A percentile compares a stretch with the other conserved stretches of the same genome.
Evolutionary conservation across 1,140 invertebrate species (phyloP).

Genomic region (Pseudomyrmex cubaensis): DNA sequence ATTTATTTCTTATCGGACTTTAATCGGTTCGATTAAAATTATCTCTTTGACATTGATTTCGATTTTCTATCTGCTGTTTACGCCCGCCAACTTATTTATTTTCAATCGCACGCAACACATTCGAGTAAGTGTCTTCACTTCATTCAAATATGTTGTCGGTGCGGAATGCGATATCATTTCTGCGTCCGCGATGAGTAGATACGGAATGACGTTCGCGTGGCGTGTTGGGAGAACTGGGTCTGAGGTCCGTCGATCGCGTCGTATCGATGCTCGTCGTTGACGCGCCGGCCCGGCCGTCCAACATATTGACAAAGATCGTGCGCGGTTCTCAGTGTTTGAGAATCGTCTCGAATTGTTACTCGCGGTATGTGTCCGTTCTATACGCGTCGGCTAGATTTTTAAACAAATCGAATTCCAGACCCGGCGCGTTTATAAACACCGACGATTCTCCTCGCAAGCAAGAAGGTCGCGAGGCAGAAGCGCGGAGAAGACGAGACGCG

Average conservation of each 20-base stretch:
- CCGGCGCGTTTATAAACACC: slow-evolving; percentile 78
- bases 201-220: slow-evolving; percentile 39
- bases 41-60: no score
- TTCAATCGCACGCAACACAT: neutral
- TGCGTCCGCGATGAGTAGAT: slow-evolving; percentile 54
- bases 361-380: slow-evolving; percentile 63
- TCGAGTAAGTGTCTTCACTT: neutral
- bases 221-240: neutral
- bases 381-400: slow-evolving; percentile 71
- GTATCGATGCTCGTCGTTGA: slow-evolving; percentile 27
- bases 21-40: no score
- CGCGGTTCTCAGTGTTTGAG: slow-evolving; percentile 50
- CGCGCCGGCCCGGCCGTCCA: slow-evolving; percentile 40
- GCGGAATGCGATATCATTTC: slow-evolving; percentile 53
- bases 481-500: neutral
- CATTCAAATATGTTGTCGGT: slow-evolving; percentile 47
- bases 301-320: slow-evolving; percentile 73
- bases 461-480: slow-evolving; percentile 2
- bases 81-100: neutral
- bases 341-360: slow-evolving; percentile 78
- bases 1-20: no score
- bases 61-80: no score
- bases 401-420: slow-evolving; percentile 82
- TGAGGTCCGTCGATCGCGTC: slow-evolving; percentile 62
- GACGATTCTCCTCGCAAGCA: slow-evolving; percentile 50